Evolutionary conservation across 2,888 invertebrate species (phyloP).

Genomic region (Drosophila stalkeri): DNA sequence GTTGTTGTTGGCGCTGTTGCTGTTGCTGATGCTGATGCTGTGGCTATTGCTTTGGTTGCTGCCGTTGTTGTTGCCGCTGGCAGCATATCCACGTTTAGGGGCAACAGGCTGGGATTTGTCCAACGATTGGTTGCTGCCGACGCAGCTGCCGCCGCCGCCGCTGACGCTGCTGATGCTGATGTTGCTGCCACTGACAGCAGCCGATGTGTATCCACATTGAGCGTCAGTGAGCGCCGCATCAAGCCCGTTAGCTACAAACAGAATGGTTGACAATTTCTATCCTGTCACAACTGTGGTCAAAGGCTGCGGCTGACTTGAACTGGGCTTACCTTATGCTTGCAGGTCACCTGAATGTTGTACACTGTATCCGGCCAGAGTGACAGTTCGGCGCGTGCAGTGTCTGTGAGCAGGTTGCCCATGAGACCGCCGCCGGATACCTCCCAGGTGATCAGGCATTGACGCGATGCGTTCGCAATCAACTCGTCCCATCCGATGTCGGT

Average conservation of each 20-base stretch:
- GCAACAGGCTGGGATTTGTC: constrained; percentile 23
- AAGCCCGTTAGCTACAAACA: constrained; percentile 80
- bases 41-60: constrained; percentile 19
- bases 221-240: constrained; percentile 83
- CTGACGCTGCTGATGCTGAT: constrained; percentile 48
- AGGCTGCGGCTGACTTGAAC: constrained; percentile 4
- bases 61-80: constrained; percentile 17
- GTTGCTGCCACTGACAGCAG: constrained; percentile 47
- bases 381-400: constrained; percentile 84
- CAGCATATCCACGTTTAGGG: constrained; percentile 14
- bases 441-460: constrained; percentile 85
- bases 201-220: constrained; percentile 83
- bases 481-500: constrained; percentile 85
- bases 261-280: constrained; percentile 15
- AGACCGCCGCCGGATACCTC: constrained; percentile 85
- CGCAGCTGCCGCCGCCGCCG: constrained; percentile 2
- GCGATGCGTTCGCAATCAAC: constrained; percentile 70
- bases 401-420: constrained; percentile 85
- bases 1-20: constrained; percentile 5
- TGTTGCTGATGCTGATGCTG: constrained; percentile 8
- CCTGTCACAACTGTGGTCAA: constrained; percentile 8
- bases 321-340: constrained; percentile 84
- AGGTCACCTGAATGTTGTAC: constrained; percentile 85
- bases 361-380: constrained; percentile 85
- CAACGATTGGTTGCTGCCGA: constrained; percentile 18